Conservation (phyloP, 2,888 invertebrate genomes). For the Pecten maximus region DNA sequence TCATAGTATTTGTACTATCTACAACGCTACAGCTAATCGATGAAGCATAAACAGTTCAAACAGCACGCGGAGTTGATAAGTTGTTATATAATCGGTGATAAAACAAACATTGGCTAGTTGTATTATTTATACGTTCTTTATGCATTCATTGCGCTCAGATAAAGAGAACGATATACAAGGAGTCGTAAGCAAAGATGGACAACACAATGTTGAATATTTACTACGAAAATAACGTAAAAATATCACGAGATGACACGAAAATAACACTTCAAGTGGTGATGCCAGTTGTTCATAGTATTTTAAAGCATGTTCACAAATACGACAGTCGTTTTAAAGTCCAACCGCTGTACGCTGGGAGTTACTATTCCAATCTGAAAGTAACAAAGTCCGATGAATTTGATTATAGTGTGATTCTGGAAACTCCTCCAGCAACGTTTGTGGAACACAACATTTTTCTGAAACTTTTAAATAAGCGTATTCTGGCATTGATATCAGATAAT, state of each 20-base stretch:
- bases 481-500: too few species aligned
- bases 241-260: conserved; percentile 34
- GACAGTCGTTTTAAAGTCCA: conserved; percentile 35
- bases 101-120: too few species aligned
- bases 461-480: too few species aligned
- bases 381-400: conserved; percentile 37
- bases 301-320: conserved; percentile 23
- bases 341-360: conserved; percentile 37
- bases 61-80: too few species aligned
- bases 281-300: background rate
- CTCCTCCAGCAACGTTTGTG: background rate
- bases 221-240: conserved; percentile 39
- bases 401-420: conserved; percentile 40
- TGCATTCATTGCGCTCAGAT: too few species aligned
- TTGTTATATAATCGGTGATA: too few species aligned
- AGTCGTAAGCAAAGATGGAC: background rate
- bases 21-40: too few species aligned
- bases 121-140: too few species aligned
- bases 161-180: background rate
- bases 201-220: conserved; percentile 38
- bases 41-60: too few species aligned
- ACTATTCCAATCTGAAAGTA: conserved; percentile 38
- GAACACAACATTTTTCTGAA: background rate
- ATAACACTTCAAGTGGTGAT: background rate
- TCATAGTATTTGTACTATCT: too few species aligned